Base-by-base conservation (phyloP, 2,797 vertebrate species). In the Ambastaia sidthimunki region DNA sequence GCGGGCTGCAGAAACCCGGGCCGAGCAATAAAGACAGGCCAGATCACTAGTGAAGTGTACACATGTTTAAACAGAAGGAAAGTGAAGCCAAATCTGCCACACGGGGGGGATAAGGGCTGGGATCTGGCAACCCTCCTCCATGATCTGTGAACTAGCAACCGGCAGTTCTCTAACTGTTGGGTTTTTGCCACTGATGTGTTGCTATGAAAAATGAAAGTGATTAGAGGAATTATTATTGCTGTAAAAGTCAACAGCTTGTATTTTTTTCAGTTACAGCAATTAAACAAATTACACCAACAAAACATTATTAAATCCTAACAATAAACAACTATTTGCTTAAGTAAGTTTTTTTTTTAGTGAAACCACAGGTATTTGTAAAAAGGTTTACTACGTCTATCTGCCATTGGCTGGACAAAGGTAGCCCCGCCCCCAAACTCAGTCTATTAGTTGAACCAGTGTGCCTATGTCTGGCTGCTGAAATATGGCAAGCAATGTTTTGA, bases 1-100 rank as follows among this genome's bases (percentile, higher is more conserved):
- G 89, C 83, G 85, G 86, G 72, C 88, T 89, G 89, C 88, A 91
- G 85, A 91, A 94, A 90, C 85, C 89, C 84, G 84, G 76, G 72
- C 86, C 76, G 79, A 86, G 85, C 85, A 79, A 88, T 87, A 81
- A 90, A 88, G 82, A 86, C 74, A 79, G 86, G 87, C 85, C 82
- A 81, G 81, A 89, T 87, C 66, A 79, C 79, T 81, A 85, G 82
- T 70, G 63, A 68, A 84, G 54, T 48, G 47, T 76, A 81, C 67
- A 79, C 80, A 68, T 54, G 41, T 31, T 73, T 54, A 78, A 78
- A 82, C n/a, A 68, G 44, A 41, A 12, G 25, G 69, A 72, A 59
- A 69, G 57, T 66, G 68, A 37, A 57, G 80, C 74, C 73, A 81
- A 48, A n/a, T 71, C 59, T 2, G 34, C 34, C 74, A 62, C 47